Evolutionary conservation across 2,113 vertebrate genomes (phyloP).

Genomic region (Tachycineta bicolor): DNA sequence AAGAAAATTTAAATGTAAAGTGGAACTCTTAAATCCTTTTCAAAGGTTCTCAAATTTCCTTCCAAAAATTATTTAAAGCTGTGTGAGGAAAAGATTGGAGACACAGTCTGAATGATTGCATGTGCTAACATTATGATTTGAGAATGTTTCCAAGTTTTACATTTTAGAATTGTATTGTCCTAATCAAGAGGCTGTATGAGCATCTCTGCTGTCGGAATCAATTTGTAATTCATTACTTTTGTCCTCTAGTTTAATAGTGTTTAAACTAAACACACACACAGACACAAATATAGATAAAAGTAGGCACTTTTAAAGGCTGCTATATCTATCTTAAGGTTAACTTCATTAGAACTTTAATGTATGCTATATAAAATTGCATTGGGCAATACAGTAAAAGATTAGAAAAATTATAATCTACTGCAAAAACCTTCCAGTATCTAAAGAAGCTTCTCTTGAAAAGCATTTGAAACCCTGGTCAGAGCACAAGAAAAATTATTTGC

Average conservation of each 20-base stretch:
- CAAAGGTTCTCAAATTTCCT: not conserved
- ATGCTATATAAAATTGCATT: not conserved
- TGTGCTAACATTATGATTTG: not conserved
- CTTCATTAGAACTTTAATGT: not conserved
- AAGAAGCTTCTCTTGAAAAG: not conserved
- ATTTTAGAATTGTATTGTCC: not conserved
- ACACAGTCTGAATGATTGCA: not conserved
- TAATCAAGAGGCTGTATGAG: not conserved
- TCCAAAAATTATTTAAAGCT: slow-evolving; percentile 5
- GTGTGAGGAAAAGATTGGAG: not conserved
- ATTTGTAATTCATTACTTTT: not conserved
- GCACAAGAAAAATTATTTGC: not conserved
- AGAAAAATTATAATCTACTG: not conserved
- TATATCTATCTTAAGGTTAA: not conserved
- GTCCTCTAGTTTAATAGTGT: not conserved
- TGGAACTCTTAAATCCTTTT: not conserved
- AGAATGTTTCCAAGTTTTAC: not conserved
- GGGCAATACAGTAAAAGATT: not conserved
- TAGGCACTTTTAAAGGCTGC: not conserved
- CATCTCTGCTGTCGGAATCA: not conserved
- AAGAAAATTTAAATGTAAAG: slow-evolving; percentile 6
- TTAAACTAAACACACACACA: not conserved
- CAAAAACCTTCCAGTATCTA: not conserved
- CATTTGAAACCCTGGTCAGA: not conserved
- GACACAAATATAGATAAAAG: not conserved